Evolutionary conservation across 2,113 vertebrate genomes (phyloP), one percentile per base, ranked within the genome.

Genomic region (Cisticola juncidis): DNA sequence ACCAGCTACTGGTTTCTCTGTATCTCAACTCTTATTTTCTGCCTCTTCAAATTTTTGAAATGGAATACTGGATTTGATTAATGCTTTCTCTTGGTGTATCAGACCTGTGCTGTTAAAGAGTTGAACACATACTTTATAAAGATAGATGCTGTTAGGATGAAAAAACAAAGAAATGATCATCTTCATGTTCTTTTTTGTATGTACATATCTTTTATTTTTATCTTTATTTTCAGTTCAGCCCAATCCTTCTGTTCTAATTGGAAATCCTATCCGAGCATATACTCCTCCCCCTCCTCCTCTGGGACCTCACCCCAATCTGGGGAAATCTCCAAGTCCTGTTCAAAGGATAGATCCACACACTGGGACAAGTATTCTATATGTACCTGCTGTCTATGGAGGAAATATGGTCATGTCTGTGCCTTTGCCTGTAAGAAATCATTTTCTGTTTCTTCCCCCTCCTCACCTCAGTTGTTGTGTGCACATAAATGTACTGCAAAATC

Each of bases 361-460:
- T 61, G 99, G 99, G 90, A 98, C 99, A 96, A 99, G 99, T 96
- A 99, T 99, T 97, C 98, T 99, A 35, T 99, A 99, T 31, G 99
- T 99, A 95, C 99, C 99, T 87, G 99, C 99, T 72, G 99, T 99
- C 94, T 99, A 99, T 93, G 99, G 99, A 97, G 99, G 99, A 96
- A 99, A 99, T 96, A 99, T 99, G 98, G 99, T 99, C 96, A 99
- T 99, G 99, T 98, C 99, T 94, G 98, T 99, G 99, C 99, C 99
- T 97, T 98, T 99, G 94, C 99, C 99, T 91, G 99, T 99, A 98
- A 99, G 99, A 98, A 90, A 70, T 81, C 1, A 14, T 86, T 96
- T 95, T 56, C 22, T 70, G 14, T 17, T 79, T 78, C 45, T 38
- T 6, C 3, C 12, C 40, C 8, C 7, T 25, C 8, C 9, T 64